Percentiles rank a stretch among this genome's conserved stretches.
These are phyloP conservation scores for Priocnemis perturbator DNA, from an alignment of 2,888 invertebrate species.

Conservation along the genomic window DNA sequence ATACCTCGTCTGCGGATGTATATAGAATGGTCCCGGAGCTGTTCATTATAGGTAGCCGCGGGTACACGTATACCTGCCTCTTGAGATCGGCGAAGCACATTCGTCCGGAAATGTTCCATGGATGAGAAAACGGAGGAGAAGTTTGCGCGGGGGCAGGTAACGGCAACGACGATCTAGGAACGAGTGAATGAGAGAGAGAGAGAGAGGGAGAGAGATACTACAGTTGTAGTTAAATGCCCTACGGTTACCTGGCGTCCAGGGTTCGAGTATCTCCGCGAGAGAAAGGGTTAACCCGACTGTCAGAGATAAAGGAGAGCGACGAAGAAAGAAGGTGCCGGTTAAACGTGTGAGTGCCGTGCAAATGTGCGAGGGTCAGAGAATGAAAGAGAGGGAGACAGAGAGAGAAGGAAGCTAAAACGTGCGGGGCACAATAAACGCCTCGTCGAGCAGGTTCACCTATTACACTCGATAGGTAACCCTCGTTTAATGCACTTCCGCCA, in stretches of 20 bases:
- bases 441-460: conserved; percentile 60
- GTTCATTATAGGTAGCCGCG: neutral
- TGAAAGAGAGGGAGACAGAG: conserved; percentile 12
- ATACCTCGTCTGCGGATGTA: neutral
- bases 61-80: neutral
- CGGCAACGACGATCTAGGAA: conserved; percentile 11
- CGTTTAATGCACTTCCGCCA: conserved; percentile 64
- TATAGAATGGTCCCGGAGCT: neutral
- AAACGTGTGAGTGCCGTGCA: too few species aligned
- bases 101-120: neutral
- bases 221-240: conserved; percentile 38
- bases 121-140: neutral
- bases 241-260: conserved; percentile 26
- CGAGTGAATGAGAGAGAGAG: conserved; percentile 21
- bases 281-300: conserved; percentile 37
- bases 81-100: neutral
- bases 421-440: conserved; percentile 62
- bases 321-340: neutral
- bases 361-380: neutral
- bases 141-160: neutral
- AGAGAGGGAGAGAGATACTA: neutral
- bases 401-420: conserved; percentile 48
- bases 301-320: conserved; percentile 1
- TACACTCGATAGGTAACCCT: conserved; percentile 57
- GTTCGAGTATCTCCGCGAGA: conserved; percentile 14